Base-by-base conservation (phyloP, 2,888 invertebrate genomes). In the Holacanthella duospinosa region DNA sequence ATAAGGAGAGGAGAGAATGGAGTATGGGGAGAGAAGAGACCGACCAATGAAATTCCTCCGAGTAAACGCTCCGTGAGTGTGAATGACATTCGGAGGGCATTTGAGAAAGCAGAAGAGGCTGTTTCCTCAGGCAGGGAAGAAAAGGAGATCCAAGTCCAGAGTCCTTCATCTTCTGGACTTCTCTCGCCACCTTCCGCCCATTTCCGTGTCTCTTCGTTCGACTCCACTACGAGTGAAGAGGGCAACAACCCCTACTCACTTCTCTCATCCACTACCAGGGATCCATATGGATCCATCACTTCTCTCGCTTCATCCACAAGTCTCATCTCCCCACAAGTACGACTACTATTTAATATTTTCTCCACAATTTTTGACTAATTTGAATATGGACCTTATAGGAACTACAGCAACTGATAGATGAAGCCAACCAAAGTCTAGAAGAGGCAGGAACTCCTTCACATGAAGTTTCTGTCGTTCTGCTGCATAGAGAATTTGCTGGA, bases 401-500 rank as follows among this genome's bases (percentile, higher is more conserved):
- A 75, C 77, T 85, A 62, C 84, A 84, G 66, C 81, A 82, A 74
- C 78, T 85, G 64, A 83, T 85, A 59, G 85, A 85, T 72, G 85
- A 85, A 68, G 85, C 85, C 2, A 83, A 83, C 75, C 83, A 83
- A 66, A 83, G 82, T n/a, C 76, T 84, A 27, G 80, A 85, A 75
- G 81, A 85, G 75, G 67, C 79, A 75, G 76, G 75, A 21, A 75
- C 75, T 9, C 74, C 74, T 24, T 75, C 74, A 1, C 80, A 80
- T 70, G 84, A 84, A 69, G 82, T 85, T 4, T 79, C 83, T 67
- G 85, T 86, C 36, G 82, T 86, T 55, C 81, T 85, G 27, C 78
- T 87, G 64, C 84, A 84, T 74, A 80, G 86, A 64, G 86, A 87
- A 74, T 81, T 82, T 68, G 80, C 83, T 2, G 83, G 84, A 55